Evolutionary conservation across 2,888 invertebrate species (phyloP).

Genomic region (Harmothoe impar): DNA sequence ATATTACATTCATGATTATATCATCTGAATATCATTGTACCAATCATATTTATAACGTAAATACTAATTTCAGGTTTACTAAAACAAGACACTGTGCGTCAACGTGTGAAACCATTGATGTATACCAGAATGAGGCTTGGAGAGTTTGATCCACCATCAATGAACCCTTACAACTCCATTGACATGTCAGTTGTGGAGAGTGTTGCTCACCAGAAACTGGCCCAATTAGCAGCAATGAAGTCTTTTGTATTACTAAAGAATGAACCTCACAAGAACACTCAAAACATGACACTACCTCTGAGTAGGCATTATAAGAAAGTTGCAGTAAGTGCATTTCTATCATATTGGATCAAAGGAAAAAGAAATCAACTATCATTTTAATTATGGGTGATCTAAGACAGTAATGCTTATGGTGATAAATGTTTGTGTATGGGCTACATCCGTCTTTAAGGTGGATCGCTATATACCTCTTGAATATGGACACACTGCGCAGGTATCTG

Average conservation of each 20-base stretch:
- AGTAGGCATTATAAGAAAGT: conserved; percentile 65
- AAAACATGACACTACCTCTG: conserved; percentile 71
- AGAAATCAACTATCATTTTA: too few relatives aligned
- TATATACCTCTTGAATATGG: too few relatives aligned
- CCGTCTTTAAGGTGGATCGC: too few relatives aligned
- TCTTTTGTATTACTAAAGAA: conserved; percentile 78
- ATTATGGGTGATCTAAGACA: too few relatives aligned
- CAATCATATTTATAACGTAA: background rate
- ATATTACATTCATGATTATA: too few relatives aligned
- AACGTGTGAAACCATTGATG: conserved; percentile 71
- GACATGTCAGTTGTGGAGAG: conserved; percentile 71
- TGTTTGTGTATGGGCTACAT: too few relatives aligned
- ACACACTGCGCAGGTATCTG: too few relatives aligned
- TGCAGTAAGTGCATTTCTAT: conserved; percentile 71
- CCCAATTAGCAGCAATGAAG: conserved; percentile 74
- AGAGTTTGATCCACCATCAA: conserved; percentile 73
- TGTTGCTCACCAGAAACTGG: conserved; percentile 72
- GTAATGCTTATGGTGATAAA: too few relatives aligned
- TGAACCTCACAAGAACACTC: conserved; percentile 4
- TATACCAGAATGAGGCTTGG: conserved; percentile 73
- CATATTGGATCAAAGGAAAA: too few relatives aligned
- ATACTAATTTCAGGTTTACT: conserved; percentile 47
- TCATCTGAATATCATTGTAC: too few relatives aligned
- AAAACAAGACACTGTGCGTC: conserved; percentile 65
- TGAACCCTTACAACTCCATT: conserved; percentile 77